Evolutionary conservation across 2,888 invertebrate genomes (phyloP), one percentile per base, ranked within the genome.

Genomic region (Dolichopus griseipennis): DNA sequence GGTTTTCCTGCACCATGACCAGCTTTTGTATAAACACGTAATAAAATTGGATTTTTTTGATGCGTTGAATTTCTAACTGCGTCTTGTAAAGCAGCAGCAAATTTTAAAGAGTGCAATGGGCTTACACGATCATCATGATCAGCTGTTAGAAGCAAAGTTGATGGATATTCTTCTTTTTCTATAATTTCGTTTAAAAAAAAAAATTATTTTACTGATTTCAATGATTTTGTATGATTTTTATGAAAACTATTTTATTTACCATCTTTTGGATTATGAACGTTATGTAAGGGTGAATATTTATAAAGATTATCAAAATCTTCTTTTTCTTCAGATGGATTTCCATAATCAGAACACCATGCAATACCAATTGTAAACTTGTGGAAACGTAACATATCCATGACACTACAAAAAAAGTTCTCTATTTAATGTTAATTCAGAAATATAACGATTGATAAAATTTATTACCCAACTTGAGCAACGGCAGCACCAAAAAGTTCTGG

Each of bases 121-220:
- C 97, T 97, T 72, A 99, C 98, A 74, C 98, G 89, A 84, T 98
- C 97, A 83, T 98, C 97, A 83, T 98, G 97, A 84, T 98, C 97
- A 22, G 95, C 97, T n/a, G 97, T 97, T 74, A 95, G 83, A 70
- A 98, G 86, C 72, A 99, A 83, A 22, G 91, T 91, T 21, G 97
- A 90, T 8, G 98, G 98, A 85, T 97, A 98, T 82, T 95, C 89
- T 12, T 79, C 78, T 9, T 81, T 79, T 22, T 77, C 80, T 81
- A 37, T 37, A n/a, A n/a, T n/a, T n/a, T n/a, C n/a, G 37, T 37
- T 7, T 37, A 37, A 5, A 12, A 34, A 34, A 34, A 37, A 37
- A 37, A 10, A 37, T 37, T 37, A 37, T 37, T 37, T 27, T 37
- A 7, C 37, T 27, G 27, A 27, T 27, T n/a, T 27, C 27, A 27